phyloP scores from a whole-genome alignment of 1,140 invertebrate genomes.

The Agrypnia vestita region DNA sequence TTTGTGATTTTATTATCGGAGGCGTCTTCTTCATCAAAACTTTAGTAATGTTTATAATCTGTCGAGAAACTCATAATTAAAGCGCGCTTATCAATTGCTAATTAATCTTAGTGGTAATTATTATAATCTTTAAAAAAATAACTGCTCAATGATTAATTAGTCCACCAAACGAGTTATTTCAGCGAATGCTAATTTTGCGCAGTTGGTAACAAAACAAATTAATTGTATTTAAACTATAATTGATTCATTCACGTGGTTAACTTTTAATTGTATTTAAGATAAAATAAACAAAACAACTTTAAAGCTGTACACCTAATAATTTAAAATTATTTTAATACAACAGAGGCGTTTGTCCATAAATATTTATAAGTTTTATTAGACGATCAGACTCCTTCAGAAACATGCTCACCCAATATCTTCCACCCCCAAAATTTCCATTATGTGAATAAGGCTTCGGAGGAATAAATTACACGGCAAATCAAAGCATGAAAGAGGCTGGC shows the following conservation, averaged over 20 bases:
- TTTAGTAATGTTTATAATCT: slow-evolving; percentile 5
- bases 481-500: slow-evolving; percentile 26
- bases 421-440: slow-evolving; percentile 41
- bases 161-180: background rate
- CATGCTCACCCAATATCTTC: background rate
- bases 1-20: background rate
- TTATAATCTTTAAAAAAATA: background rate
- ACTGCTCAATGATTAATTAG: background rate
- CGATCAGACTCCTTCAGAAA: too few species aligned
- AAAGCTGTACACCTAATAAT: too few species aligned
- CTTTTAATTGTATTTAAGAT: too few species aligned
- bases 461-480: slow-evolving; percentile 59
- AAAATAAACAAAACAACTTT: too few species aligned
- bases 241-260: too few species aligned
- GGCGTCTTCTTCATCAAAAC: background rate
- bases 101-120: background rate
- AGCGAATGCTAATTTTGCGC: background rate
- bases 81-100: slow-evolving; percentile 4
- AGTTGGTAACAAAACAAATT: slow-evolving; percentile 5
- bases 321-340: background rate
- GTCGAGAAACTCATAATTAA: background rate
- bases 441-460: slow-evolving; percentile 39
- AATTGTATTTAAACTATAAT: too few species aligned
- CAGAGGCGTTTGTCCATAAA: background rate
- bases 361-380: too few species aligned